phyloP scores from a whole-genome alignment of 2,888 invertebrate species.

The Miltochrista miniata region DNA sequence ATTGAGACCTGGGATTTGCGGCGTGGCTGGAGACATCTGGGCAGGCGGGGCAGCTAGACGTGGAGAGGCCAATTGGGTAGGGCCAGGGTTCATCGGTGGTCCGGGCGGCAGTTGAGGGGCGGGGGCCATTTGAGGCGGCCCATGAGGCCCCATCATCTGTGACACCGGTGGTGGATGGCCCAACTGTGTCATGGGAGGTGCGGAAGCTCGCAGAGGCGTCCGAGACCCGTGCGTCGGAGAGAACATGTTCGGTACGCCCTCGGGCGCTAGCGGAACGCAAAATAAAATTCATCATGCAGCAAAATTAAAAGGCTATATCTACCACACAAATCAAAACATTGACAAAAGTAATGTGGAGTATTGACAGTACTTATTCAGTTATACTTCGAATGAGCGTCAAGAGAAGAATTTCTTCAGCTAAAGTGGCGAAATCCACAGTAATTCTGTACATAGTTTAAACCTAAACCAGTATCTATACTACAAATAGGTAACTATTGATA shows the following conservation, averaged over 20 bases:
- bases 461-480: too few relatives aligned
- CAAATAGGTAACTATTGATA: too few relatives aligned
- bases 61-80: constrained; percentile 72
- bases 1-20: constrained; percentile 71
- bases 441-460: too few relatives aligned
- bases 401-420: too few relatives aligned
- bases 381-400: too few relatives aligned
- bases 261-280: constrained; percentile 74
- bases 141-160: constrained; percentile 52
- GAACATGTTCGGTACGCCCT: constrained; percentile 78
- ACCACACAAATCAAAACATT: constrained; percentile 27
- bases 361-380: too few relatives aligned
- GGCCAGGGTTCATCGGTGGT: constrained; percentile 53
- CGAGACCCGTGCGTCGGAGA: constrained; percentile 71
- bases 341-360: not conserved
- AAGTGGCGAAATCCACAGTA: too few relatives aligned
- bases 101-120: constrained; percentile 59
- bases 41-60: constrained; percentile 72
- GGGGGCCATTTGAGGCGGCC: constrained; percentile 63
- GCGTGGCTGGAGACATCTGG: constrained; percentile 76
- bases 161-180: constrained; percentile 38
- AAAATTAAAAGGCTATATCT: constrained; percentile 36
- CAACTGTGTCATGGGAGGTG: constrained; percentile 47
- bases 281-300: constrained; percentile 51
- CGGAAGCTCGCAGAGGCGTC: constrained; percentile 62